Base-by-base conservation (phyloP, 2,797 vertebrate species). In the Silurus lanzhouensis region DNA sequence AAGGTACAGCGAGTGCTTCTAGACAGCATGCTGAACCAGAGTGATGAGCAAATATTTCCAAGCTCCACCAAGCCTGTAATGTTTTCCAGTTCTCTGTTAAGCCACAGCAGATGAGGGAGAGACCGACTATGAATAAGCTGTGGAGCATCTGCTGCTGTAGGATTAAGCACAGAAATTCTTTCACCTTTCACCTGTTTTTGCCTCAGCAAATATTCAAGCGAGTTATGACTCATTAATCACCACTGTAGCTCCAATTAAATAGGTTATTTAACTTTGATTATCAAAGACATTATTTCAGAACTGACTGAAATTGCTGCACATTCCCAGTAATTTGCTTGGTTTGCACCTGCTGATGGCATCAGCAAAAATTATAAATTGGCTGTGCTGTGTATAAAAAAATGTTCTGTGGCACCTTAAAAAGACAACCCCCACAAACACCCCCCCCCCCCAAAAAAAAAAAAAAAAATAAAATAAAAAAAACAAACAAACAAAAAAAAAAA, bases 221-320 rank as follows among this genome's bases (percentile, higher is more conserved):
- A 63, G 77, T 17, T 64, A n/a, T 79, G 60, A 79, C 13, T 48
- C 38, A 46, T 64, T 64, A 79, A 79, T 79, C 22, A 64, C 63
- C 31, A 48, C 20, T 79, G 38, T 64, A 64, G 27, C 77, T 25
- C 22, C 77, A 79, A 79, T 63, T 79, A 78, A 78, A 78, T 44
- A 63, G 77, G 77, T 64, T 79, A 63, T 79, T 79, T 79, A 79
- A 63, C 80, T 82, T n/a, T 82, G 66, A 81, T 79, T 63, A 46
- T 46, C 20, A 79, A 46, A 57, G 66, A 58, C 80, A 70, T 70
- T 55, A 58, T 82, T 82, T 82, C 66, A 82, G 68, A 55, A 82
- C n/a, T 82, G 48, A 44, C 52, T 70, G 66, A 58, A 82, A 82
- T 82, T 70, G 66, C 80, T 82, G 6, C 17, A 20, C 64, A 68